Percentiles rank a stretch among this genome's conserved stretches.
Evolutionary conservation across 1,140 invertebrate genomes (phyloP).

Genomic region (Reticulitermes speratus): DNA sequence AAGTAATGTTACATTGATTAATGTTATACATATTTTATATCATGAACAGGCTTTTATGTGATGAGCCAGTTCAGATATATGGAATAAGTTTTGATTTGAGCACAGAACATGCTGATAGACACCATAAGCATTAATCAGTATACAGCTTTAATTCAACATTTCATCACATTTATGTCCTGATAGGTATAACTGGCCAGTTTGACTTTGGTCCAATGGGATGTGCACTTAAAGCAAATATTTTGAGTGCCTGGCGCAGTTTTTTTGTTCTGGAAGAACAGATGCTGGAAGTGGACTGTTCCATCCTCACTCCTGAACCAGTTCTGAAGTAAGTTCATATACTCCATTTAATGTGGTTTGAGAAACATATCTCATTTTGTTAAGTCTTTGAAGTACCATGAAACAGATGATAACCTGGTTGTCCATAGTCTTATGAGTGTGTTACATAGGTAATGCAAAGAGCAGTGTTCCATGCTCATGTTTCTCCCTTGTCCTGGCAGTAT

Average conservation of each 20-base stretch:
- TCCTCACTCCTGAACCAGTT: constrained; percentile 94
- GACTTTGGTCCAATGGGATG: constrained; percentile 99
- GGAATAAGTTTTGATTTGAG: constrained; percentile 65
- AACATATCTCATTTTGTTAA: background rate
- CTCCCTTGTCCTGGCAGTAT: no score
- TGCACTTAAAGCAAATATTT: constrained; percentile 93
- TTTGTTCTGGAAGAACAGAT: constrained; percentile 98
- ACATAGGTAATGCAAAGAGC: no score
- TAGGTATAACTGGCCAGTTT: constrained; percentile 76
- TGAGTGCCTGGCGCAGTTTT: constrained; percentile 91
- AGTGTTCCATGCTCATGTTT: no score
- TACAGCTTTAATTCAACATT: no score
- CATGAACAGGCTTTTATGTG: constrained; percentile 93
- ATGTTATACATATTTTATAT: constrained; percentile 80
- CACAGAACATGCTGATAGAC: no score
- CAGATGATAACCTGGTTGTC: no score
- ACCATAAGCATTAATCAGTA: no score
- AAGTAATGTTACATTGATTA: constrained; percentile 83
- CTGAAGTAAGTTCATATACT: constrained; percentile 65
- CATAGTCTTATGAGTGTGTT: no score
- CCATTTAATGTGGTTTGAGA: background rate
- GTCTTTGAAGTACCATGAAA: background rate
- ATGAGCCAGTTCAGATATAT: constrained; percentile 99
- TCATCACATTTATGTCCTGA: constrained; percentile 9
- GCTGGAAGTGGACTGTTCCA: constrained; percentile 97